A percentile compares a stretch with the other conserved stretches of the same genome.
Conservation (phyloP, 2,797 vertebrate genomes). For the Mormyrus proboscirostris region DNA sequence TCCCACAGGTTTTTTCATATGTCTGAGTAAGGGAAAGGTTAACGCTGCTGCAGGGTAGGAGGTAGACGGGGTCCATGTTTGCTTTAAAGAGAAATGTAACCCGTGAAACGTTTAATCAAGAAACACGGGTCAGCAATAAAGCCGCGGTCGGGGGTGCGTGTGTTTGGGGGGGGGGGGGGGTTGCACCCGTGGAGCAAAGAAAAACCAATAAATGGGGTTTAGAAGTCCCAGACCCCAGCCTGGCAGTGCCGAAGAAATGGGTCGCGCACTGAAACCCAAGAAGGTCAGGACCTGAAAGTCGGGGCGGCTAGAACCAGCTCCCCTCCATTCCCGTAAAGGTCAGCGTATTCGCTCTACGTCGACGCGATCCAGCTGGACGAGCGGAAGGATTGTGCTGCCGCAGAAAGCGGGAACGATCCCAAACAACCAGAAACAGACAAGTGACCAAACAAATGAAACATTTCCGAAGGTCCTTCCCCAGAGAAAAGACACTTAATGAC, state of each 20-base stretch:
- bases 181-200: background rate
- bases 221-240: slow-evolving; percentile 51
- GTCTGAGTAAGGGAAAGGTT: background rate
- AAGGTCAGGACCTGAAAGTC: slow-evolving; percentile 76
- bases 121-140: slow-evolving; percentile 47
- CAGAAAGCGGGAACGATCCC: background rate
- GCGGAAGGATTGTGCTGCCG: slow-evolving; percentile 37
- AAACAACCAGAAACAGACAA: background rate
- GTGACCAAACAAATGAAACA: background rate
- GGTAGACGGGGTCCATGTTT: background rate
- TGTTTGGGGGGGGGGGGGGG: slow-evolving; percentile 22
- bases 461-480: background rate
- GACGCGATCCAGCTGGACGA: slow-evolving; percentile 47
- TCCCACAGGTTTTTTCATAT: background rate
- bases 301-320: slow-evolving; percentile 59
- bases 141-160: slow-evolving; percentile 61
- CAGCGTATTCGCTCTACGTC: slow-evolving; percentile 60
- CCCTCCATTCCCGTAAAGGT: slow-evolving; percentile 69
- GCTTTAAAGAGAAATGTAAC: slow-evolving; percentile 49
- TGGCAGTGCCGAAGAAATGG: slow-evolving; percentile 52
- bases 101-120: slow-evolving; percentile 48
- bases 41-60: background rate
- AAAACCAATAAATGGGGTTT: slow-evolving; percentile 63
- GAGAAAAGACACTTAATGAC: background rate
- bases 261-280: slow-evolving; percentile 63